A percentile compares a stretch with the other conserved stretches of the same genome.
These are phyloP conservation scores for Lampris megalopsis DNA, from an alignment of 2,113 vertebrate genomes.

Conservation along the genomic window DNA sequence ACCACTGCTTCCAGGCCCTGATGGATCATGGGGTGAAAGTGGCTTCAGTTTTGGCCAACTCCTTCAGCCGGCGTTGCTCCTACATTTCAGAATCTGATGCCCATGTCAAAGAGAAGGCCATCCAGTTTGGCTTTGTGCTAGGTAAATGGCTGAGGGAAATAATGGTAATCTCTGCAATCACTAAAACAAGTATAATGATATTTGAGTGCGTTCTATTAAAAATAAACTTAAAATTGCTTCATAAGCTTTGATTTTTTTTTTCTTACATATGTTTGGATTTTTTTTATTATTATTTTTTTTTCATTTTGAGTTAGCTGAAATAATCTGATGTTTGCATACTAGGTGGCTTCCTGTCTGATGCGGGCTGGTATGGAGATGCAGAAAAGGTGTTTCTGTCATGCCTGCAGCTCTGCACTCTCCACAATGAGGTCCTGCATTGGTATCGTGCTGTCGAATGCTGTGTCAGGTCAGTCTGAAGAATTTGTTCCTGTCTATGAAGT, in stretches of 20 bases:
- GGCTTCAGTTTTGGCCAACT: conserved; percentile 96
- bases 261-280: no score
- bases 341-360: conserved; percentile 98
- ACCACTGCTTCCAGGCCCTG: conserved; percentile 98
- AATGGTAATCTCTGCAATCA: no score
- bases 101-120: conserved; percentile 97
- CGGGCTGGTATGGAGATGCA: conserved; percentile 98
- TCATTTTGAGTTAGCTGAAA: background rate
- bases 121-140: conserved; percentile 97
- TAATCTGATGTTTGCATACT: conserved; percentile 28
- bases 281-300: no score
- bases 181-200: no score
- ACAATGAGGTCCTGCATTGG: conserved; percentile 96
- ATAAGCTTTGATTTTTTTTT: no score
- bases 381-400: conserved; percentile 98
- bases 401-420: conserved; percentile 95
- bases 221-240: no score
- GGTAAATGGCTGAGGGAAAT: conserved; percentile 75
- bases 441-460: conserved; percentile 97
- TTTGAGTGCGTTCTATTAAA: no score
- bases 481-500: background rate
- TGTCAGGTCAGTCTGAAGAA: conserved; percentile 87
- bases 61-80: conserved; percentile 96
- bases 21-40: conserved; percentile 99
- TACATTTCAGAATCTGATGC: conserved; percentile 97